Evolutionary conservation across 1,140 invertebrate species (phyloP).

Genomic region (Protaetia brevitarsis): DNA sequence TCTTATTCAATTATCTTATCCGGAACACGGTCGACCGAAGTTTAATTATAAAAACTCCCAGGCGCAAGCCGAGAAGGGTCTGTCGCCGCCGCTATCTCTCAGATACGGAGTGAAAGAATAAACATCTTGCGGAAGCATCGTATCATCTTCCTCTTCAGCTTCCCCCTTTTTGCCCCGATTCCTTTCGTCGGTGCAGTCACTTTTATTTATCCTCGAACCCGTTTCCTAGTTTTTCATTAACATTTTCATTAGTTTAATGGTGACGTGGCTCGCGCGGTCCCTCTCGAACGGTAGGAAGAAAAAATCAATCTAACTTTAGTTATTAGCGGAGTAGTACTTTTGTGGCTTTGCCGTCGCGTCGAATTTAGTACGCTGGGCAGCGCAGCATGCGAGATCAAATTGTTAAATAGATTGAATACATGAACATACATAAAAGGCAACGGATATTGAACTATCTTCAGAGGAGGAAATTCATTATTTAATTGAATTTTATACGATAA

Average conservation of each 20-base stretch:
- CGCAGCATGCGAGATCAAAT: slow-evolving; percentile 10
- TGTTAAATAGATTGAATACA: not conserved
- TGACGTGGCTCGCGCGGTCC: not conserved
- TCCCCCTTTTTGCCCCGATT: not conserved
- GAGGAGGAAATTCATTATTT: too few relatives aligned
- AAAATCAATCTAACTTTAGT: slow-evolving; percentile 17
- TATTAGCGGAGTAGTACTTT: slow-evolving; percentile 3
- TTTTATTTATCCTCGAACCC: not conserved
- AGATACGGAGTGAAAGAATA: slow-evolving; percentile 2
- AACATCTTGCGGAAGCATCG: not conserved
- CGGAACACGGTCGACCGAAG: not conserved
- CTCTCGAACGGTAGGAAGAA: not conserved
- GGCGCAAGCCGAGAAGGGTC: not conserved
- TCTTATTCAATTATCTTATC: not conserved
- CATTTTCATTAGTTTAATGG: slow-evolving; percentile 18
- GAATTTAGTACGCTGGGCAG: not conserved
- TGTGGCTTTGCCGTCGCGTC: not conserved
- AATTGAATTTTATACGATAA: too few relatives aligned
- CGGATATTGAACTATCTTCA: too few relatives aligned
- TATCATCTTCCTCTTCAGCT: not conserved
- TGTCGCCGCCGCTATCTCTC: not conserved
- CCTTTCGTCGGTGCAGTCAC: not conserved
- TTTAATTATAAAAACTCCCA: slow-evolving; percentile 1
- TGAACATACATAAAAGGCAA: not conserved
- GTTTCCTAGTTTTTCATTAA: slow-evolving; percentile 11